Evolutionary conservation across 2,888 invertebrate genomes (phyloP).

Genomic region (Nomada ferruginata): DNA sequence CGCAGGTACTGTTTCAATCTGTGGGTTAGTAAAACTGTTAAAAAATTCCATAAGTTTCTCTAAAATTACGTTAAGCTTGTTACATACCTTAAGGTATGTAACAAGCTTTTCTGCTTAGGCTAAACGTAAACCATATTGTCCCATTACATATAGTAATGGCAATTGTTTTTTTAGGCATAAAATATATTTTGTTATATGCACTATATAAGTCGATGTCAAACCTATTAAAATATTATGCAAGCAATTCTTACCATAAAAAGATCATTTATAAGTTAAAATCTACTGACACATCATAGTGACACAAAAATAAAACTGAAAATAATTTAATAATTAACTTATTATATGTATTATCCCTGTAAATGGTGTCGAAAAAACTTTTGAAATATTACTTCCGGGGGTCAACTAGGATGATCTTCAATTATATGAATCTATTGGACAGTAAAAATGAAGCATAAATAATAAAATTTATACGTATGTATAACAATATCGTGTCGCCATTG

Average conservation of each 20-base stretch:
- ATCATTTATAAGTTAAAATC: no score
- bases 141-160: slow-evolving; percentile 2
- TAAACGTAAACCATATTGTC: not conserved
- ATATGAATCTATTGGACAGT: slow-evolving; percentile 80
- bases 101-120: slow-evolving; percentile 15
- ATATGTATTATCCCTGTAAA: slow-evolving; percentile 56
- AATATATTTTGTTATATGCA: slow-evolving; percentile 1
- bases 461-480: slow-evolving; percentile 4
- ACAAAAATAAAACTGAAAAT: slow-evolving; percentile 53
- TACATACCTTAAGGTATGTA: slow-evolving; percentile 6
- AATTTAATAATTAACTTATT: slow-evolving; percentile 49
- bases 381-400: slow-evolving; percentile 72
- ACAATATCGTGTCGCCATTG: not conserved
- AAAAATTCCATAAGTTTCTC: slow-evolving; percentile 17
- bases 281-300: slow-evolving; percentile 6
- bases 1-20: slow-evolving; percentile 62
- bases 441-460: slow-evolving; percentile 26
- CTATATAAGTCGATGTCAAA: not conserved
- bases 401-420: slow-evolving; percentile 82
- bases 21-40: slow-evolving; percentile 35
- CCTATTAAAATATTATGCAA: slow-evolving; percentile 11
- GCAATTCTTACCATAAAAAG: slow-evolving; percentile 5
- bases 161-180: slow-evolving; percentile 6
- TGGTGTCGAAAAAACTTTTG: slow-evolving; percentile 65
- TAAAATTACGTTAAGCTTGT: not conserved